Evolutionary conservation across 2,888 invertebrate genomes (phyloP), one percentile per base, ranked within the genome.

Genomic region (Aleiodes leptofemur): DNA sequence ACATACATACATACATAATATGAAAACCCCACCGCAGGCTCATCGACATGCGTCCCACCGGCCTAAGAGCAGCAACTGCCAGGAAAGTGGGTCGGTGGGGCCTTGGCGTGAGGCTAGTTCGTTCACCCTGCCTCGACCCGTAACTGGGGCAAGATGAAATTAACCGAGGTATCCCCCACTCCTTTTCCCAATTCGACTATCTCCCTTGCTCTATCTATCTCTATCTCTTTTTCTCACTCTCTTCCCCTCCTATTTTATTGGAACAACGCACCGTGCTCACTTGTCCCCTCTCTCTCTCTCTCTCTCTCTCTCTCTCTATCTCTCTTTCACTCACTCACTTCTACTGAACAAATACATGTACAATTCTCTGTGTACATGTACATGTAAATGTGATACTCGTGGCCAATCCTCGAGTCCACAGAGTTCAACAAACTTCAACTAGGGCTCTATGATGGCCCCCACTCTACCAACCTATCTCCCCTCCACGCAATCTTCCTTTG

Each of bases 61-160:
- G 74, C 68, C 73, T 64, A 73, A 76, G 74, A 75, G 68, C 76
- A 73, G 78, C 78, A 79, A 51, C 68, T 78, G 77, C 77, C 82
- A 85, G 82, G 85, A 88, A 90, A 88, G 87, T 89, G 86, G 90
- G 87, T 87, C 88, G 87, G 82, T 83, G 84, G 86, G 84, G 86
- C 89, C 90, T 89, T 86, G 89, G 84, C 84, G 86, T 88, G 91
- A 91, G 92, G 90, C 91, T 92, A 91, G 92, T 91, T 90, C 92
- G 91, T 92, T 92, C 91, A 92, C 91, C 92, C 91, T 88, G 87
- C 87, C 43, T 87, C 87, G 87, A 88, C 87, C 88, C 88, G 91
- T 91, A 92, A 92, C 92, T 92, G 91, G 92, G 92, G 91, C 92
- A 92, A 92, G 92, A 92, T 92, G 92, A 92, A 92, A 92, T 92